These are phyloP conservation scores for Chaitophorus viminalis DNA, from an alignment of 2,888 invertebrate species.

Conservation along the genomic window DNA sequence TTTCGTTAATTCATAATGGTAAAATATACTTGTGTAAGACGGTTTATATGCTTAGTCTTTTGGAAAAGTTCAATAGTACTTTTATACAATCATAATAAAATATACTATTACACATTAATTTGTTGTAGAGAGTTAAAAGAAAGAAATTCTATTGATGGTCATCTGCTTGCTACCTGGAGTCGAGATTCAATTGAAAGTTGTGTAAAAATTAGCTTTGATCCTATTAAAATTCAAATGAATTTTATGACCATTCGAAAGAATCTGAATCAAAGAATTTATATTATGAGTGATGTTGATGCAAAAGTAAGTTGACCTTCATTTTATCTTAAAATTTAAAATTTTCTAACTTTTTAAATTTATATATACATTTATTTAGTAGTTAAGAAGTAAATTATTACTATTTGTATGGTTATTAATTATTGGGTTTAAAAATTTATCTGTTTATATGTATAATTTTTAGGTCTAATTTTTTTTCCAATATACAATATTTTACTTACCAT, in stretches of 20 bases:
- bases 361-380: too few relatives aligned
- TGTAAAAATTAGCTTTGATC: constrained; percentile 67
- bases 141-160: constrained; percentile 69
- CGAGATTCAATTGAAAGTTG: constrained; percentile 70
- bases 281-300: constrained; percentile 71
- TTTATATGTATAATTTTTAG: too few relatives aligned
- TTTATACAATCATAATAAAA: neutral
- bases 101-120: neutral
- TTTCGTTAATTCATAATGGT: neutral
- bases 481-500: too few relatives aligned
- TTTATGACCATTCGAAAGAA: constrained; percentile 74
- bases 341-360: too few relatives aligned
- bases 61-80: neutral
- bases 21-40: neutral
- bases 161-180: constrained; percentile 70
- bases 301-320: constrained; percentile 67
- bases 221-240: constrained; percentile 69
- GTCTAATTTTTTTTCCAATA: too few relatives aligned
- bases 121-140: constrained; percentile 70
- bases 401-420: too few relatives aligned
- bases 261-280: constrained; percentile 72
- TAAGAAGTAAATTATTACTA: too few relatives aligned
- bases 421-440: too few relatives aligned
- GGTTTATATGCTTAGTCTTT: neutral
- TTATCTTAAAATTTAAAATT: too few relatives aligned